Evolutionary conservation across 2,113 vertebrate species (phyloP).

Genomic region (Eulacestoma nigropectus): DNA sequence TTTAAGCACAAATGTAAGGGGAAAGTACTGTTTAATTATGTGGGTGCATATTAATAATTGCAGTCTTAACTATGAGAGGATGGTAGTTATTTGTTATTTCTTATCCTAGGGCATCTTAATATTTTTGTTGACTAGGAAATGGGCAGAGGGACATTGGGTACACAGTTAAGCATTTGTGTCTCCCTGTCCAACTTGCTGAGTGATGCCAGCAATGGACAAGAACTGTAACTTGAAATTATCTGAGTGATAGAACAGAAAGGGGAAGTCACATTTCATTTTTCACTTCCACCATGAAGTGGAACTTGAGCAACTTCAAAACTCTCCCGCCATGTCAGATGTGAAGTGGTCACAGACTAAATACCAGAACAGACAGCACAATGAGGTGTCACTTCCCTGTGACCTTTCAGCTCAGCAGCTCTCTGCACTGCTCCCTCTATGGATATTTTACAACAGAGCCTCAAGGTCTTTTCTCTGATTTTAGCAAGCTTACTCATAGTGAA

Average conservation of each 20-base stretch:
- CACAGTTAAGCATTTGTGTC: neutral
- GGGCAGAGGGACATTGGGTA: neutral
- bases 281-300: neutral
- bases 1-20: constrained; percentile 94
- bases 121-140: neutral
- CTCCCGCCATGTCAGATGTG: neutral
- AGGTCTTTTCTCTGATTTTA: neutral
- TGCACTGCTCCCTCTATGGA: neutral
- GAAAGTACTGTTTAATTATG: neutral
- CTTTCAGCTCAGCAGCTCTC: neutral
- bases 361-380: neutral
- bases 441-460: neutral
- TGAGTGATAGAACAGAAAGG: neutral
- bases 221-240: neutral
- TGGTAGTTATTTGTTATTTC: neutral
- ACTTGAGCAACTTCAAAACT: neutral
- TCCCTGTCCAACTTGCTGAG: neutral
- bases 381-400: neutral
- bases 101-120: neutral
- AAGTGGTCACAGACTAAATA: neutral
- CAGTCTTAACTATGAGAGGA: neutral
- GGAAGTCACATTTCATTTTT: neutral
- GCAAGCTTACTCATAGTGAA: neutral
- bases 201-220: neutral
- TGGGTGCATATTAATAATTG: neutral